These are phyloP conservation scores for Collichthys lucidus DNA, from an alignment of 2,113 vertebrate genomes.

Conservation along the genomic window DNA sequence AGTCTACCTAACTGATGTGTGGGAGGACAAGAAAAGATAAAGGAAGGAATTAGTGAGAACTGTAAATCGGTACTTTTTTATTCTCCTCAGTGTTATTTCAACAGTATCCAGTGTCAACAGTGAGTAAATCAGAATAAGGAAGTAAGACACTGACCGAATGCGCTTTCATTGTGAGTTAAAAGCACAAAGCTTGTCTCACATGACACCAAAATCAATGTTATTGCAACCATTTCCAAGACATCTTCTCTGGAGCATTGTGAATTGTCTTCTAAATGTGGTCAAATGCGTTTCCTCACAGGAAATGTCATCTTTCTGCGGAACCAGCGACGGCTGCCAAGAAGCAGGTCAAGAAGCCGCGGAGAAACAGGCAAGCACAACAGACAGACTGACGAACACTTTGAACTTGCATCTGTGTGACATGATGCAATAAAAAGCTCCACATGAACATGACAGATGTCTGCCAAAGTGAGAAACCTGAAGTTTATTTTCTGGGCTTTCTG, in stretches of 20 bases:
- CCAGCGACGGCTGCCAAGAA: slow-evolving; percentile 55
- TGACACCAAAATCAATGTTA: slow-evolving; percentile 17
- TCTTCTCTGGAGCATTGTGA: slow-evolving; percentile 13
- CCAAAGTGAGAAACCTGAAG: neutral
- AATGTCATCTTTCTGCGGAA: slow-evolving; percentile 76
- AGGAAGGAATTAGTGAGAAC: slow-evolving; percentile 22
- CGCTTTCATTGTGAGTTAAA: slow-evolving; percentile 12
- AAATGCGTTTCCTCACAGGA: slow-evolving; percentile 29
- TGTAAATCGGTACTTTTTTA: neutral
- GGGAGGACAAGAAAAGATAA: slow-evolving; percentile 21
- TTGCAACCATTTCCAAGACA: neutral
- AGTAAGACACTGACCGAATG: neutral
- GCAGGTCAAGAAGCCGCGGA: slow-evolving; percentile 29
- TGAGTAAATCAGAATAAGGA: slow-evolving; percentile 5
- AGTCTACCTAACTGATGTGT: neutral
- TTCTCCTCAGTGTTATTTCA: neutral
- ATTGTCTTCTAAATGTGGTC: neutral
- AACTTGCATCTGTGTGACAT: neutral
- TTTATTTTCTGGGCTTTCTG: neutral
- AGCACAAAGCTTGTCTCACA: neutral
- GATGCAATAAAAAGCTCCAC: neutral
- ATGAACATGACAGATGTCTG: neutral
- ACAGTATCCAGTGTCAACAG: neutral
- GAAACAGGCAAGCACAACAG: slow-evolving; percentile 52
- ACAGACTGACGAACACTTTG: neutral